Conservation (phyloP, 37 sponge, comb jelly and placozoan species). For the Lycopodina hypogea region DNA sequence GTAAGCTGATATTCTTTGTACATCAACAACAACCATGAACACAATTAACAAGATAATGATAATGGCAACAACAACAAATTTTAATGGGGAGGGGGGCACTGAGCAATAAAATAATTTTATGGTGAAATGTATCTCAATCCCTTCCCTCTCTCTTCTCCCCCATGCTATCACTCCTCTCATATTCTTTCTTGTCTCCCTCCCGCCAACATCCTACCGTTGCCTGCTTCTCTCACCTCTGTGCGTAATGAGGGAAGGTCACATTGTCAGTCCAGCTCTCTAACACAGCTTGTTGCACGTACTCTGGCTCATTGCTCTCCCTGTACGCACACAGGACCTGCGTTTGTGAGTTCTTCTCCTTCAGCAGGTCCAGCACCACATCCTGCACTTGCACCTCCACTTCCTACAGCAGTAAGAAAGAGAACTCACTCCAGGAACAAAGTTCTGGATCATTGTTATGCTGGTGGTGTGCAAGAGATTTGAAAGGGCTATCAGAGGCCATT, state of each 20-base stretch:
- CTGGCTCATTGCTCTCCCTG: conserved; percentile 41
- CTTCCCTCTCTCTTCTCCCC: too few relatives aligned
- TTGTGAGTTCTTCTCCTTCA: conserved; percentile 58
- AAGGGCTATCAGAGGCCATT: too few relatives aligned
- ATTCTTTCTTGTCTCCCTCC: background rate
- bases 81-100: background rate
- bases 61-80: too few relatives aligned
- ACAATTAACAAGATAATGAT: background rate
- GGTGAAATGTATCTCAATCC: too few relatives aligned
- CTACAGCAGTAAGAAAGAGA: conserved; percentile 7
- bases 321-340: conserved; percentile 49
- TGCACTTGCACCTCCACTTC: conserved; percentile 8
- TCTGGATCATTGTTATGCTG: too few relatives aligned
- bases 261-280: conserved; percentile 1
- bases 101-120: too few relatives aligned
- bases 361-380: conserved; percentile 55
- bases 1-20: background rate
- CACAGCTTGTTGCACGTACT: conserved; percentile 38
- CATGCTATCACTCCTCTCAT: too few relatives aligned
- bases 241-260: background rate
- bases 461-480: too few relatives aligned
- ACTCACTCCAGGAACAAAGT: conserved; percentile 45
- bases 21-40: background rate
- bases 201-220: background rate
- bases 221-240: background rate